phyloP scores from a whole-genome alignment of 2,113 vertebrate genomes.

The Bungarus multicinctus region DNA sequence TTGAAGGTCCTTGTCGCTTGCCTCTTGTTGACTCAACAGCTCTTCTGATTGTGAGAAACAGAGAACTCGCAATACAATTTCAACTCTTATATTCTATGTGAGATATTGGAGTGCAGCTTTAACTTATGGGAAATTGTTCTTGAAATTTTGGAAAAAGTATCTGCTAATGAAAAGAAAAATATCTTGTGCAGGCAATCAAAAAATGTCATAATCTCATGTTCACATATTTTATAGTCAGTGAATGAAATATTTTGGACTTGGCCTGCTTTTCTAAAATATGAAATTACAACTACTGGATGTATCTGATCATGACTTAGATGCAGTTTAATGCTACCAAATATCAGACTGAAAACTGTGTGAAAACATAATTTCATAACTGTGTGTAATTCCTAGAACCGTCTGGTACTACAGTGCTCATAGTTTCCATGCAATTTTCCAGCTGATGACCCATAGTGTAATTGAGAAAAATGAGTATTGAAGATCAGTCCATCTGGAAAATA shows the following conservation, averaged over 20 bases:
- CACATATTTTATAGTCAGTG: too few relatives aligned
- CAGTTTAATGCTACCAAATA: slow-evolving; percentile 16
- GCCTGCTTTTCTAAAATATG: slow-evolving; percentile 4
- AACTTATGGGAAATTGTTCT: not conserved
- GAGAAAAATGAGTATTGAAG: not conserved
- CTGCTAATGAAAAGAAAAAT: not conserved
- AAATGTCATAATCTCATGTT: not conserved
- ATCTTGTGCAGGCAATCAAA: not conserved
- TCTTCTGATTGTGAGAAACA: not conserved
- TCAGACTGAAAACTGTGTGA: not conserved
- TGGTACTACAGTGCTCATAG: not conserved
- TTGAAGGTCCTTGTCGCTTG: not conserved
- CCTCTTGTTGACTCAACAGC: not conserved
- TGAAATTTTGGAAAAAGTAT: not conserved
- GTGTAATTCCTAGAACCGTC: not conserved
- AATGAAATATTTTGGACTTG: not conserved
- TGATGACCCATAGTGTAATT: not conserved
- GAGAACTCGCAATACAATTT: not conserved
- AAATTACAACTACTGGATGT: slow-evolving; percentile 31
- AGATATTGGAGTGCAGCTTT: not conserved
- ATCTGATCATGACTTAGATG: not conserved
- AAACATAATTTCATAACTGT: not conserved
- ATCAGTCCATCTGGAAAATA: not conserved
- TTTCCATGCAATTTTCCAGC: not conserved
- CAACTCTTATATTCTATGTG: not conserved